A percentile compares a stretch with the other conserved stretches of the same genome.
Evolutionary conservation across 2,797 vertebrate species (phyloP).

Genomic region (Hylomyscus alleni): DNA sequence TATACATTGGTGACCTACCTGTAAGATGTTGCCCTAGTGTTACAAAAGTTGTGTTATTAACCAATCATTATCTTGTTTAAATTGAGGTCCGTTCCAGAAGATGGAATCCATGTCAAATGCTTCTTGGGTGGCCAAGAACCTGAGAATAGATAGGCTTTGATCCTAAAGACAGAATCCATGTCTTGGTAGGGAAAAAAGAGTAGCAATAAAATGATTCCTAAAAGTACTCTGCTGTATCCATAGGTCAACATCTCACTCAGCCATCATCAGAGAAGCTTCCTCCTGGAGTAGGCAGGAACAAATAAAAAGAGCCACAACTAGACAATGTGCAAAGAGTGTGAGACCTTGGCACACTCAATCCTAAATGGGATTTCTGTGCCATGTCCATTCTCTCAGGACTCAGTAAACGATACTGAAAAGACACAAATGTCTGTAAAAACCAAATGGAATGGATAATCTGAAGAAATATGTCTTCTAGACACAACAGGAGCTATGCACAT

Average conservation of each 20-base stretch:
- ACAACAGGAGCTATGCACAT: neutral
- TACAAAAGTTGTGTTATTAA: neutral
- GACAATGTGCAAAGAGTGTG: neutral
- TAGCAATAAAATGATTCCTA: neutral
- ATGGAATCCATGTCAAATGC: neutral
- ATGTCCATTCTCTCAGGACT: neutral
- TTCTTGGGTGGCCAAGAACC: neutral
- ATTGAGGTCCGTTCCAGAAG: neutral
- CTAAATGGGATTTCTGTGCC: neutral
- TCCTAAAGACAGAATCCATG: neutral
- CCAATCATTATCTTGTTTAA: neutral
- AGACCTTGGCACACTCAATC: neutral
- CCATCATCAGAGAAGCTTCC: neutral
- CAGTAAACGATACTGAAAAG: neutral
- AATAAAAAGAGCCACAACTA: neutral
- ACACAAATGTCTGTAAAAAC: neutral
- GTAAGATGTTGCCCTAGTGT: neutral
- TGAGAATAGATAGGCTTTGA: neutral
- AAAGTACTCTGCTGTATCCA: neutral
- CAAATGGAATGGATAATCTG: neutral
- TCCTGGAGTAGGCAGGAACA: neutral
- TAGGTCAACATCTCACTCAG: neutral
- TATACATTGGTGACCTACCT: neutral
- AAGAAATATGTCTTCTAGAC: neutral
- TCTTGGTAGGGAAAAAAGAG: neutral